Base-by-base conservation (phyloP, 1,140 invertebrate genomes). In the Megalopta genalis region DNA sequence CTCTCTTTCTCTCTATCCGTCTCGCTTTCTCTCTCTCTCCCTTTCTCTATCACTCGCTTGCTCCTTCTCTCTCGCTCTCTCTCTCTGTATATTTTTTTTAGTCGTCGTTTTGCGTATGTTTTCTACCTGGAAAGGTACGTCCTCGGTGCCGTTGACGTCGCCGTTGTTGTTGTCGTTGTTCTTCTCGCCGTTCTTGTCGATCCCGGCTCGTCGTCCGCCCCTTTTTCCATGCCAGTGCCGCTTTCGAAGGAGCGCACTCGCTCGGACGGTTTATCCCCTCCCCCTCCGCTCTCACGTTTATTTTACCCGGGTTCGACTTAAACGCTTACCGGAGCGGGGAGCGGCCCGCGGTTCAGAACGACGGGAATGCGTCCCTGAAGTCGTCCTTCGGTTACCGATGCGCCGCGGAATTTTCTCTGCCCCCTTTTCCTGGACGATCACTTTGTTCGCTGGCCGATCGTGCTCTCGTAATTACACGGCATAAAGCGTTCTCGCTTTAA, bases 231-330 rank as follows among this genome's bases (percentile, higher is more conserved):
- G 9, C 23, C 59, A 16, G 23, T 27, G 21, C 14, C 46, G n/a
- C 64, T 63, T 75, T 54, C 80, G 64, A 84, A 84, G 84, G 66
- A 86, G 86, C 69, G 77, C 86, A 85, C 86, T 87, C 84, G 86
- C 80, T 86, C 85, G 84, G 77, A 85, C 84, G 83, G 87, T 88
- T 88, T 81, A 76, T 69, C 63, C 27, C 68, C 72, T 32, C 32
- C 32, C 32, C 4, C 32, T 4, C 32, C 32, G 32, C 32, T 32
- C 32, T 2, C 32, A 4, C 73, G 85, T 77, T 86, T 81, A 67
- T 85, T 83, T 80, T 73, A 32, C 70, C 74, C 82, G 64, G n/a
- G 82, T 82, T 83, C 42, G 32, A 39, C 27, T 52, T 52, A 39
- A 46, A 69, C 78, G 64, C 59, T 39, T 25, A 21, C 49, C 49